These are phyloP conservation scores for Hirtodrosophila duncani DNA, from an alignment of 2,888 invertebrate species.

Conservation along the genomic window DNA sequence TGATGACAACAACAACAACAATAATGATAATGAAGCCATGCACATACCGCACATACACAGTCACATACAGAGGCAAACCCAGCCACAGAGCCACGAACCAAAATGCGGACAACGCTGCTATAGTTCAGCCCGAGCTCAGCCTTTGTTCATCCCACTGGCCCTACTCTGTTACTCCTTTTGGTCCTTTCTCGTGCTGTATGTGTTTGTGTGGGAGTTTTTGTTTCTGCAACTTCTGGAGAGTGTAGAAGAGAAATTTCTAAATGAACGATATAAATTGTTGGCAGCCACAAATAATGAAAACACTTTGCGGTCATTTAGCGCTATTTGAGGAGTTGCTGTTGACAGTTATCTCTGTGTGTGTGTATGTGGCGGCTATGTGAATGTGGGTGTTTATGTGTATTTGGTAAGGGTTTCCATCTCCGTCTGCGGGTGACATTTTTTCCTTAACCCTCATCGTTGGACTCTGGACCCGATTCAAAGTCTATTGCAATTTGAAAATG, in stretches of 20 bases:
- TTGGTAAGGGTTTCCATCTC: no score
- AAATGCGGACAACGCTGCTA: no score
- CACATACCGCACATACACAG: slow-evolving; percentile 27
- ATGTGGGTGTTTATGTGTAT: not conserved
- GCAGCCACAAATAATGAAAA: slow-evolving; percentile 72
- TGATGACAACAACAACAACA: slow-evolving; percentile 17
- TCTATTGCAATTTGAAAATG: slow-evolving; percentile 71
- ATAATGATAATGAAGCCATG: slow-evolving; percentile 63
- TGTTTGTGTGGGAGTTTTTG: slow-evolving; percentile 7
- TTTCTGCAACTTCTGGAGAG: slow-evolving; percentile 11
- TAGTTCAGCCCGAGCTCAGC: no score
- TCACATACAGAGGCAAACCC: not conserved
- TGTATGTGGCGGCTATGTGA: slow-evolving; percentile 9
- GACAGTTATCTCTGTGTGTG: slow-evolving; percentile 46
- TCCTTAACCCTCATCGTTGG: slow-evolving; percentile 40
- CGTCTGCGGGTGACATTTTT: slow-evolving; percentile 41
- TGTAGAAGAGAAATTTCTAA: slow-evolving; percentile 70
- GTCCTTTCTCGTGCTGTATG: no score
- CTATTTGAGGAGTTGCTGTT: slow-evolving; percentile 61
- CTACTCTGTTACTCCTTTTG: slow-evolving; percentile 30
- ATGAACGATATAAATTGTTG: slow-evolving; percentile 76
- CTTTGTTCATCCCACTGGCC: no score
- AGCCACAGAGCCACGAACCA: not conserved
- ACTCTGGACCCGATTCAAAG: slow-evolving; percentile 53
- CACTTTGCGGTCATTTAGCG: slow-evolving; percentile 71